These are phyloP conservation scores for Microtus pennsylvanicus DNA, from an alignment of 2,113 vertebrate genomes.

Conservation along the genomic window DNA sequence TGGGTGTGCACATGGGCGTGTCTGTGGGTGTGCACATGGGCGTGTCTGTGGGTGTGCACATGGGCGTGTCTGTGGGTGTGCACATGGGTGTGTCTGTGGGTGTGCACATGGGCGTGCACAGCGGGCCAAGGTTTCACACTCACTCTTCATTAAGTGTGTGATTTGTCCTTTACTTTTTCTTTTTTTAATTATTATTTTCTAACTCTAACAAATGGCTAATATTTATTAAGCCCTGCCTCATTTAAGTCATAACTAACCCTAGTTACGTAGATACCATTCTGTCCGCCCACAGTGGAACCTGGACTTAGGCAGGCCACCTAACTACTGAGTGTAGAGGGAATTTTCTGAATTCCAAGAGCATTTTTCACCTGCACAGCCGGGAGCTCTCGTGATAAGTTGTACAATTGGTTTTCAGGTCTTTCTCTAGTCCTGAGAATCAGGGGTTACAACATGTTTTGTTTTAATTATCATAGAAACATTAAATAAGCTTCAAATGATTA, in stretches of 20 bases:
- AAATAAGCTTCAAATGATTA: conserved; percentile 53
- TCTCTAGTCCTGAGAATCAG: conserved; percentile 12
- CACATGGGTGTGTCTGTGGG: neutral
- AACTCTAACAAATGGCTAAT: no score
- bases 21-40: no score
- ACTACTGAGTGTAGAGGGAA: neutral
- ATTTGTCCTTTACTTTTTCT: neutral
- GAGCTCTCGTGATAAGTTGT: neutral
- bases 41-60: accelerated
- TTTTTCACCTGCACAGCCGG: neutral
- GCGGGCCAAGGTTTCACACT: conserved; percentile 6
- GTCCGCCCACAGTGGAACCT: neutral
- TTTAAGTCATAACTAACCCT: conserved; percentile 4
- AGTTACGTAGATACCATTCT: neutral
- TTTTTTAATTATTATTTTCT: neutral
- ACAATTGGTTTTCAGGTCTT: neutral
- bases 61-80: no score
- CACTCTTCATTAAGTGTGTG: neutral
- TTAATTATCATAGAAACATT: conserved; percentile 32
- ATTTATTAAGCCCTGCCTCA: neutral
- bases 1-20: no score
- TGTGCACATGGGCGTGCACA: neutral
- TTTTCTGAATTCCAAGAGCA: neutral
- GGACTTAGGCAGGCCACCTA: neutral
- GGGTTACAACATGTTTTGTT: conserved; percentile 18